Conservation (phyloP, 35 echinoderm and acorn worm genomes). For the Ophioderma brevispina region DNA sequence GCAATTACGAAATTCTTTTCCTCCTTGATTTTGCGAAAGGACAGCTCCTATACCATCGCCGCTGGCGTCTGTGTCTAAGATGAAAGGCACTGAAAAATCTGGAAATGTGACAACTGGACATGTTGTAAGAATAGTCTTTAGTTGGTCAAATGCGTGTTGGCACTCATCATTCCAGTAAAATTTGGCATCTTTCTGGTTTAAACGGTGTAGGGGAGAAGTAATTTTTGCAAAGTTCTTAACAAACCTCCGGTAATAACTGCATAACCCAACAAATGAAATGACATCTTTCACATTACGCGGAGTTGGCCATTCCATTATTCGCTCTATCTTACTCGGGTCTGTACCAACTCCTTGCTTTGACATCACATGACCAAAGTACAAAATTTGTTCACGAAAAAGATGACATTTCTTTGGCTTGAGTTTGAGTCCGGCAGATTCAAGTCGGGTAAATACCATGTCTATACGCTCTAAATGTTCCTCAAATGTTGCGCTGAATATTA, state of each 20-base stretch:
- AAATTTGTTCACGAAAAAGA: constrained; percentile 13
- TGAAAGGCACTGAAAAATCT: too few species aligned
- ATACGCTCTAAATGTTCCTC: constrained; percentile 18
- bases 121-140: too few species aligned
- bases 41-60: too few species aligned
- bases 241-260: neutral
- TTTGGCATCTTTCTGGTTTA: neutral
- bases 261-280: neutral
- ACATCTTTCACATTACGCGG: neutral
- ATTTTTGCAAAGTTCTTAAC: neutral
- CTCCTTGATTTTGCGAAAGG: too few species aligned
- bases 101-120: too few species aligned
- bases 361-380: constrained; percentile 32
- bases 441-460: neutral
- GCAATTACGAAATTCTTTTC: too few species aligned
- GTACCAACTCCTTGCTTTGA: neutral
- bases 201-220: neutral
- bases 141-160: neutral
- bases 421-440: constrained; percentile 22
- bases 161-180: neutral
- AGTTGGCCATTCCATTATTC: neutral
- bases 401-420: constrained; percentile 46
- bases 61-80: too few species aligned
- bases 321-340: constrained; percentile 11
- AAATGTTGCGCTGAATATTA: constrained; percentile 32